A percentile compares a stretch with the other conserved stretches of the same genome.
phyloP scores from a whole-genome alignment of 2,888 invertebrate species.

The Agonopterix heracliana region DNA sequence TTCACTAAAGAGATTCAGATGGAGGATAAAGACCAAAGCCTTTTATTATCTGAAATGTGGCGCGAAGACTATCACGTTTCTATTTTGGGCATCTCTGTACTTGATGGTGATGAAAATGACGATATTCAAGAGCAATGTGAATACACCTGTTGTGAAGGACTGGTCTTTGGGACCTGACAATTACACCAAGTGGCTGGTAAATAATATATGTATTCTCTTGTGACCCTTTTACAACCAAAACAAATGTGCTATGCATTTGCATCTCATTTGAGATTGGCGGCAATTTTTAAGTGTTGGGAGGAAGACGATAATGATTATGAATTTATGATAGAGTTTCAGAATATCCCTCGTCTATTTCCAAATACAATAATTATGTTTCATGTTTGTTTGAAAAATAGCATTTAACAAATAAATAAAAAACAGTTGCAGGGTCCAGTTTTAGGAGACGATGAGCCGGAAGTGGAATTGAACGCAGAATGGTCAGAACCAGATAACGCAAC shows the following conservation, averaged over 20 bases:
- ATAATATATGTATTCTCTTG: slow-evolving; percentile 6
- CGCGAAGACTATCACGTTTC: slow-evolving; percentile 62
- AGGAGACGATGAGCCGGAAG: slow-evolving; percentile 45
- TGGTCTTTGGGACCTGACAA: slow-evolving; percentile 63
- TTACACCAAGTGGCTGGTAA: slow-evolving; percentile 69
- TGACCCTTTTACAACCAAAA: neutral
- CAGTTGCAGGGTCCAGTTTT: slow-evolving; percentile 60
- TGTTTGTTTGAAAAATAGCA: too few species aligned
- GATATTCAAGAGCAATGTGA: slow-evolving; percentile 58
- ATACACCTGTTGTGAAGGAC: slow-evolving; percentile 43
- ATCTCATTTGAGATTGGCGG: too few species aligned
- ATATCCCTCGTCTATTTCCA: too few species aligned
- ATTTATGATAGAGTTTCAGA: too few species aligned
- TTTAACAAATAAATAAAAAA: slow-evolving; percentile 1
- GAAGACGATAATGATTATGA: too few species aligned
- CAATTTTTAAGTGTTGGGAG: too few species aligned
- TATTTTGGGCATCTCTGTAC: slow-evolving; percentile 66
- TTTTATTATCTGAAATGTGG: slow-evolving; percentile 60
- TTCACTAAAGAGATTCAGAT: slow-evolving; percentile 48
- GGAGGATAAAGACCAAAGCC: slow-evolving; percentile 48
- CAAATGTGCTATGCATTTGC: too few species aligned
- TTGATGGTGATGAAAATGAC: slow-evolving; percentile 69
- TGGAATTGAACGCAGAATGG: slow-evolving; percentile 28
- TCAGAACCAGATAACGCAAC: slow-evolving; percentile 62
- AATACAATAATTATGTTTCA: too few species aligned